Conservation (phyloP, 2,888 invertebrate species). For the Cheilosia urbana region DNA sequence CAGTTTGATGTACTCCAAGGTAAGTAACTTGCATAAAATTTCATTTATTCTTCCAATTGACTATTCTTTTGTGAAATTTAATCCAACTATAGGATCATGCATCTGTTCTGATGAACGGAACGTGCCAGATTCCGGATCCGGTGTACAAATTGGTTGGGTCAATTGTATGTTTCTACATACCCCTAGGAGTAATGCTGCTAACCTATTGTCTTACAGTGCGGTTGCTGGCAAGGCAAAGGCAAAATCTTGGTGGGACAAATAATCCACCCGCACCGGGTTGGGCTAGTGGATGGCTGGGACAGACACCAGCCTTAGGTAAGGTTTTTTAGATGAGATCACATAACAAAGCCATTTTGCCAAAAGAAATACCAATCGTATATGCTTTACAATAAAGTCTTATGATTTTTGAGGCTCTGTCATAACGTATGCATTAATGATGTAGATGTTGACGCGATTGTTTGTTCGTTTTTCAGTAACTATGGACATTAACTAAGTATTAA, state of each 20-base stretch:
- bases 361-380: background rate
- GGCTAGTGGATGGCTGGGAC: constrained; percentile 91
- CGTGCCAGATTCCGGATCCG: constrained; percentile 94
- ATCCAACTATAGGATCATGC: constrained; percentile 88
- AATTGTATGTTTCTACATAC: constrained; percentile 97
- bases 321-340: background rate
- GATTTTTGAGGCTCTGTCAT: background rate
- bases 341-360: background rate
- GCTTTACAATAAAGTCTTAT: background rate
- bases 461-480: too few species aligned
- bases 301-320: constrained; percentile 85
- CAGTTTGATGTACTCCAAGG: constrained; percentile 94
- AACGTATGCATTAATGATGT: background rate
- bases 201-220: constrained; percentile 97
- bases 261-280: constrained; percentile 85
- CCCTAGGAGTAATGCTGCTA: constrained; percentile 96
- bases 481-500: too few species aligned
- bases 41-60: background rate
- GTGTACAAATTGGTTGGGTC: constrained; percentile 96
- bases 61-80: background rate
- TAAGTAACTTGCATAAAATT: constrained; percentile 81
- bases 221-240: constrained; percentile 92
- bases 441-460: too few species aligned
- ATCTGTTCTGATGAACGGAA: constrained; percentile 92
- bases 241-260: constrained; percentile 86